Conservation (phyloP, 2,888 invertebrate species). For the Plagodis pulveraria region DNA sequence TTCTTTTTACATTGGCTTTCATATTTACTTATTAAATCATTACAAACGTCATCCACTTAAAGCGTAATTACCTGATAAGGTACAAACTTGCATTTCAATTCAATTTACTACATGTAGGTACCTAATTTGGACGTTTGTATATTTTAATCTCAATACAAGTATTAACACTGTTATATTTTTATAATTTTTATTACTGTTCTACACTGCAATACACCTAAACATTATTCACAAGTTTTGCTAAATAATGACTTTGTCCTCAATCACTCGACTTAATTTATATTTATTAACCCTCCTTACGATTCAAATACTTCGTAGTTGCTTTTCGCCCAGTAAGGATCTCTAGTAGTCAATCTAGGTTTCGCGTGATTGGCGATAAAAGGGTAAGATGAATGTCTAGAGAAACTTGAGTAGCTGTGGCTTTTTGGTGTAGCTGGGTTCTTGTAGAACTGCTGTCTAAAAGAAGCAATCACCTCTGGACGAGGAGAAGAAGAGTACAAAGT, state of each 20-base stretch:
- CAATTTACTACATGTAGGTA: not conserved
- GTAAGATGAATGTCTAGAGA: conserved; percentile 46
- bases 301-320: conserved; percentile 56
- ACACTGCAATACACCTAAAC: no score
- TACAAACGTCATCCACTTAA: no score
- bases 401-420: conserved; percentile 42
- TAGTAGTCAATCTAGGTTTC: conserved; percentile 33
- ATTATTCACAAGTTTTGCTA: no score
- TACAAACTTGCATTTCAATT: not conserved
- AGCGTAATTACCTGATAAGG: not conserved
- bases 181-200: not conserved
- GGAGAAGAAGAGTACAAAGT: conserved; percentile 37
- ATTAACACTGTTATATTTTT: no score
- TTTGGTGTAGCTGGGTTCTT: conserved; percentile 44
- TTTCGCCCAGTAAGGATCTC: conserved; percentile 56
- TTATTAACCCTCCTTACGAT: conserved; percentile 33
- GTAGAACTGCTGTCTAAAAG: conserved; percentile 37
- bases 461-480: conserved; percentile 21
- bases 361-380: conserved; percentile 37
- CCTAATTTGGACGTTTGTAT: not conserved
- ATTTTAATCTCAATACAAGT: not conserved
- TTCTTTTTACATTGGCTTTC: no score
- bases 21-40: no score
- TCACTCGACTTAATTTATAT: conserved; percentile 19
- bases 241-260: conserved; percentile 18